Evolutionary conservation across 2,797 vertebrate genomes (phyloP).

Genomic region (Chrosomus eos): DNA sequence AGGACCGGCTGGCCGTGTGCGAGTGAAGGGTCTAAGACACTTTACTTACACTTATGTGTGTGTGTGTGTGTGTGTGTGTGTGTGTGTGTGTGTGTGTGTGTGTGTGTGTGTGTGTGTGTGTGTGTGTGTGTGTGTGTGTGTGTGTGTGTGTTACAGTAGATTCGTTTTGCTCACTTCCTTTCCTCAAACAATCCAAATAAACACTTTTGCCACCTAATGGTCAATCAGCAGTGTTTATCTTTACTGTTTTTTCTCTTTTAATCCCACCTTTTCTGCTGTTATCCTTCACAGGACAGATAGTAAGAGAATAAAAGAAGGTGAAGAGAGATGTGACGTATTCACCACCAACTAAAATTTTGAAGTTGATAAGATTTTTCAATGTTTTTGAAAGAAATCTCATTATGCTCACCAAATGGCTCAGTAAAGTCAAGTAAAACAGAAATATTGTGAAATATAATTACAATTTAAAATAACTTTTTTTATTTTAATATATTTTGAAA

Average conservation of each 20-base stretch:
- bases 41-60: neutral
- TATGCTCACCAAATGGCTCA: neutral
- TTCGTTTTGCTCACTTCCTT: slow-evolving; percentile 66
- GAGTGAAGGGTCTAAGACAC: neutral
- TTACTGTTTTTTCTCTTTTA: slow-evolving; percentile 65
- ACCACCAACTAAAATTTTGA: neutral
- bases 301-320: neutral
- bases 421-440: neutral
- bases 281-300: slow-evolving; percentile 21
- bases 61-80: no score
- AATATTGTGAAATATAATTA: neutral
- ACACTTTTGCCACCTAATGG: slow-evolving; percentile 64
- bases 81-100: no score
- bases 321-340: neutral
- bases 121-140: no score
- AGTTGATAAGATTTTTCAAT: neutral
- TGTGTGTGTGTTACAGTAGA: slow-evolving; percentile 43
- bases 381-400: neutral
- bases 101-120: no score
- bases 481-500: neutral
- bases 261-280: slow-evolving; percentile 43
- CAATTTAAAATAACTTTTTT: neutral
- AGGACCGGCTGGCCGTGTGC: slow-evolving; percentile 1
- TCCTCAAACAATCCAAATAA: slow-evolving; percentile 74
- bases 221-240: slow-evolving; percentile 66